Evolutionary conservation across 1,140 invertebrate species (phyloP).

Genomic region (Nixonia krombeini): DNA sequence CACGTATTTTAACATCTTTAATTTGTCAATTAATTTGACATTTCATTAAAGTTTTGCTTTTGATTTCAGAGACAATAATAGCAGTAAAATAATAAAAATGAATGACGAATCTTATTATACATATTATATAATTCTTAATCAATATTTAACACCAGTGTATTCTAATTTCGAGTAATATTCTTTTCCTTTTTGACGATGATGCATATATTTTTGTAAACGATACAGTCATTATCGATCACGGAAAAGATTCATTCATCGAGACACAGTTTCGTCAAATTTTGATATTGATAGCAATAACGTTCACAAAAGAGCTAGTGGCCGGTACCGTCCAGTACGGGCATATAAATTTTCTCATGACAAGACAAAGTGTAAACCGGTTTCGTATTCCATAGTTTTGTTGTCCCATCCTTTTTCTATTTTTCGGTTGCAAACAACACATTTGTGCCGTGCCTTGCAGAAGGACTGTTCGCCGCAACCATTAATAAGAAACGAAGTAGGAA

Average conservation of each 20-base stretch:
- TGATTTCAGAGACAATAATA: no score
- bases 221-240: no score
- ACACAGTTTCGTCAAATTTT: constrained; percentile 14
- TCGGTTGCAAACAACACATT: constrained; percentile 18
- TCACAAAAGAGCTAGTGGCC: constrained; percentile 18
- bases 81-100: no score
- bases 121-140: no score
- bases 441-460: constrained; percentile 19
- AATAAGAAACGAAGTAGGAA: constrained; percentile 42
- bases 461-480: constrained; percentile 26
- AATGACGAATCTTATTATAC: no score
- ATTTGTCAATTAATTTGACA: no score
- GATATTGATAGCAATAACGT: not conserved
- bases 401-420: constrained; percentile 10
- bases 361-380: constrained; percentile 19
- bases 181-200: no score
- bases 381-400: constrained; percentile 11
- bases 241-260: no score
- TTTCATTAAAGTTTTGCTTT: no score
- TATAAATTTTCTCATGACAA: constrained; percentile 29
- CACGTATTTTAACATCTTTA: constrained; percentile 1
- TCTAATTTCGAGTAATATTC: no score
- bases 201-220: no score
- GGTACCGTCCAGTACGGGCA: constrained; percentile 25
- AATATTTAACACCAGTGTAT: no score